Base-by-base conservation (phyloP, 2,113 vertebrate species). In the Hemibagrus wyckioides region DNA sequence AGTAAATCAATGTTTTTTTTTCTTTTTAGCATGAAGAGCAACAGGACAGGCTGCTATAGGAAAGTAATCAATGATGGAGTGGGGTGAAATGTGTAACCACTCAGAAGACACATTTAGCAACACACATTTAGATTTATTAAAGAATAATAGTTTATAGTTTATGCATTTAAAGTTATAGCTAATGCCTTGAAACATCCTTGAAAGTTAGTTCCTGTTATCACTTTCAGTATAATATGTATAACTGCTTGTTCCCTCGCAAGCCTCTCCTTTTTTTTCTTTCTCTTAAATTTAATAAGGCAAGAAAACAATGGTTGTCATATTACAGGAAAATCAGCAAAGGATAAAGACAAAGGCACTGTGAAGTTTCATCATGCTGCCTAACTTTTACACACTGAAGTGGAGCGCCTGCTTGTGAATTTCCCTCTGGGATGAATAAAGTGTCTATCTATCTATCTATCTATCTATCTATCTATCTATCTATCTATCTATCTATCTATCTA, bases 1-100 rank as follows among this genome's bases (percentile, higher is more conserved):
- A 80, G 50, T 89, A 90, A 92, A 92, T 15, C 39, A 71, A 10
- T 39, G 33, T 17, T 17, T 75, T 13, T 11, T 44, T 73, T 41
- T 41, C 25, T 39, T 73, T 92, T 90, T 91, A 92, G 87, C 84
- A 90, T 87, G 48, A 77, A 76, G 2, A 17, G n/a, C 41, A 48
- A 76, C 13, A 76, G 41, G 41, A 48, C 39, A 73, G 44, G 41
- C 11, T 75, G 7, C 14, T 39, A 75, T 75, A 75, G 41, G 21
- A 75, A n/a, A 77, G 10, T 75, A 44, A 75, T 75, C 6, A 17
- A 11, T 23, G 19, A 23, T 11, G 9, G 6, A 69, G 63, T 69
- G 15, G 2, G 21, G 36, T 41, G 33, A 21, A n/a, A n/a, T 23
- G 67, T 71, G 8, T 4, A 9, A 41, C 8, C n/a, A 67, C 63